phyloP scores from a whole-genome alignment of 1,140 invertebrate genomes.

The Elymnias hypermnestra region DNA sequence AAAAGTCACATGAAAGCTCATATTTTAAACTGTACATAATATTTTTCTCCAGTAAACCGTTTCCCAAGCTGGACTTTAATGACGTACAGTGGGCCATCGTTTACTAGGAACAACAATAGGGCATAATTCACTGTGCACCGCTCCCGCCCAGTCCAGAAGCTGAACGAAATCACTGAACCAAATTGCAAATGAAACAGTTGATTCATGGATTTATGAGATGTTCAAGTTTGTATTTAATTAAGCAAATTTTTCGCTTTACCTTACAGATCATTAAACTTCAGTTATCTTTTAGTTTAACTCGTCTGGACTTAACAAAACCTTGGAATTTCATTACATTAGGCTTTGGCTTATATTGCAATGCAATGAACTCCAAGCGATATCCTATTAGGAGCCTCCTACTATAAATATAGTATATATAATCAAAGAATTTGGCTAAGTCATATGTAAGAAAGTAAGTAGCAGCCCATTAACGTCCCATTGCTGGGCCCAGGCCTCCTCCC shows the following conservation, averaged over 20 bases:
- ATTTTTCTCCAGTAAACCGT: constrained; percentile 19
- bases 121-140: constrained; percentile 39
- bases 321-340: too few species aligned
- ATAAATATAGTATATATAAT: too few species aligned
- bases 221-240: constrained; percentile 14
- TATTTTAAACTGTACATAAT: constrained; percentile 8
- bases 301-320: too few species aligned
- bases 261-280: background rate
- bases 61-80: constrained; percentile 27
- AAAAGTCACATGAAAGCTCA: too few species aligned
- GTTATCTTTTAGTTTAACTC: background rate
- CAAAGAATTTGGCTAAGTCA: too few species aligned
- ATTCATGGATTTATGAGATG: constrained; percentile 16
- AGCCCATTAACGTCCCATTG: too few species aligned
- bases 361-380: too few species aligned
- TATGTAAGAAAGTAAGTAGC: too few species aligned
- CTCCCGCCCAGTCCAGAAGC: constrained; percentile 31
- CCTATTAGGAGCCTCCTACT: too few species aligned
- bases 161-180: constrained; percentile 47
- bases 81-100: constrained; percentile 33
- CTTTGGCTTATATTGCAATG: too few species aligned
- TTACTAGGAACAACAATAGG: constrained; percentile 43
- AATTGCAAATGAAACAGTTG: constrained; percentile 31
- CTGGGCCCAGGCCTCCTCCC: too few species aligned
- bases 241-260: background rate